A percentile compares a stretch with the other conserved stretches of the same genome.
Evolutionary conservation across 2,888 invertebrate species (phyloP).

Genomic region (Anthoptus insignis): DNA sequence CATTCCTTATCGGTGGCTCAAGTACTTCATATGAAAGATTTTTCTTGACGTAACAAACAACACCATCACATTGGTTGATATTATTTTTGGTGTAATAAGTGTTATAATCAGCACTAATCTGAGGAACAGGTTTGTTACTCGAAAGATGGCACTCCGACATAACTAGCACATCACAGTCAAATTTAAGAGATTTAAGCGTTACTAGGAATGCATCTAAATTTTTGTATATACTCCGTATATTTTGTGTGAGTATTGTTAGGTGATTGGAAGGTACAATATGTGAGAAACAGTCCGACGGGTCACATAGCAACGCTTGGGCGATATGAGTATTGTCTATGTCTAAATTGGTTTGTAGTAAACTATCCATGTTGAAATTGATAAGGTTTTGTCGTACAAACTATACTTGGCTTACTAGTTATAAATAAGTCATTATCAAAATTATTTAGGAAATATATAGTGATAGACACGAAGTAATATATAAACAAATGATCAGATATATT

Average conservation of each 20-base stretch:
- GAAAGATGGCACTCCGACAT: constrained; percentile 16
- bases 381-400: too few relatives aligned
- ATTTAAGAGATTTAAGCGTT: neutral
- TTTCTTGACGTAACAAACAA: constrained; percentile 8
- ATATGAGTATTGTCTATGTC: constrained; percentile 7
- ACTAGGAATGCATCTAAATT: constrained; percentile 10
- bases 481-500: too few relatives aligned
- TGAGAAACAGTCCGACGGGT: neutral
- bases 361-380: neutral
- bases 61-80: constrained; percentile 11
- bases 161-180: constrained; percentile 6
- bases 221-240: too few relatives aligned
- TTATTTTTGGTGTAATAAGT: constrained; percentile 2
- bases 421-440: too few relatives aligned
- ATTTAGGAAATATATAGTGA: too few relatives aligned
- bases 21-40: neutral
- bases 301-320: neutral
- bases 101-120: neutral
- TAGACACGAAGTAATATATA: too few relatives aligned
- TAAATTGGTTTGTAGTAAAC: neutral
- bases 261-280: neutral
- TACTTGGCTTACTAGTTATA: too few relatives aligned
- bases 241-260: constrained; percentile 8
- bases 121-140: neutral
- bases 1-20: too few relatives aligned